phyloP scores from a whole-genome alignment of 2,113 vertebrate genomes.

The Dasyornis broadbenti region DNA sequence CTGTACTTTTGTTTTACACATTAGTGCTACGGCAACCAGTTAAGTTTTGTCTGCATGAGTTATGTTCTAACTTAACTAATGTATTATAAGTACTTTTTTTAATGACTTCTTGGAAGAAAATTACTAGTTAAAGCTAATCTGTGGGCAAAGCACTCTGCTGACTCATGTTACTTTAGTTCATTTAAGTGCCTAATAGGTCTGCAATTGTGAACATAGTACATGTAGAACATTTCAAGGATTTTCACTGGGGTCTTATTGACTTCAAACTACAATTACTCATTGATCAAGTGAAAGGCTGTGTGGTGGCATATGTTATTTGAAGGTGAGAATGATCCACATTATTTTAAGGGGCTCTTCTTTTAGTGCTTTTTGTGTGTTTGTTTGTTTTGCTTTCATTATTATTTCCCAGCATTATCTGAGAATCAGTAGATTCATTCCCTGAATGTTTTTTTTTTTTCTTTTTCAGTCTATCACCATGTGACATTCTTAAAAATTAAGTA shows the following conservation, averaged over 20 bases:
- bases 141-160: neutral
- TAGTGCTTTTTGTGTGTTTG: neutral
- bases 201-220: neutral
- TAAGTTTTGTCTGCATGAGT: neutral
- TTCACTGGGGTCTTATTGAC: neutral
- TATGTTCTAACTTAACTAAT: neutral
- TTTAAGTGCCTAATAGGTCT: neutral
- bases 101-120: neutral
- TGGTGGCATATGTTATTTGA: conserved; percentile 3
- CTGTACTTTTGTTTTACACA: neutral
- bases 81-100: neutral
- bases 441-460: neutral
- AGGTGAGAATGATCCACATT: neutral
- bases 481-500: neutral
- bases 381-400: neutral
- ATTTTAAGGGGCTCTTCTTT: conserved; percentile 2
- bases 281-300: neutral
- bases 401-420: neutral
- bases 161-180: neutral
- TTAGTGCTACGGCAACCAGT: neutral
- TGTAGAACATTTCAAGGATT: neutral
- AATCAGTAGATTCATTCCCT: neutral
- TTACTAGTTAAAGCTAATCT: neutral
- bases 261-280: neutral
- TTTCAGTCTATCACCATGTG: neutral